Evolutionary conservation across 64 coral and sea anemone species (phyloP), one percentile per base, ranked within the genome.

Genomic region (Stylophora pistillata): DNA sequence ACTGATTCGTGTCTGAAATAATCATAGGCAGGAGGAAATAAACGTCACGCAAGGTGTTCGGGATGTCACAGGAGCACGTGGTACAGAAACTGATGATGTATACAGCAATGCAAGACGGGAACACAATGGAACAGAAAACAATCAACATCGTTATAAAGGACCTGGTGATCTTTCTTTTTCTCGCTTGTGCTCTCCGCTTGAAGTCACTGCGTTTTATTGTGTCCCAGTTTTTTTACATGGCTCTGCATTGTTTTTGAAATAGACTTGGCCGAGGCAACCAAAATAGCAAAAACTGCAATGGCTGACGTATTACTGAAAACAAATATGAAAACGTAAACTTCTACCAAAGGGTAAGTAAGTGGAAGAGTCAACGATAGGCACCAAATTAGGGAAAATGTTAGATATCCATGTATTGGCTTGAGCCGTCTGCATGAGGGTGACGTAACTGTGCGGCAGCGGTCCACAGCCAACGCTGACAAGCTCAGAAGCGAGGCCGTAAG

Each of bases 81-180:
- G 33, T 32, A 6, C 91, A 93, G 53, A 93, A 89, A 79, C 81
- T 81, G 21, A 85, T 85, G 26, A 89, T 58, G 66, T 93, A 89
- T 25, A 57, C 54, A 71, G 85, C 53, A 54, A 75, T 85, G 86
- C 91, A 93, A 37, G 91, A 93, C 41, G 91, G 91, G 58, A 93
- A 62, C 17, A 71, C 71, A 13, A 47, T 74, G 27, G 28, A 56
- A 21, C 70, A 58, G 47, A 93, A 93, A 29, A 89, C 69, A 1
- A 82, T 29, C 33, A 89, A 80, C 10, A 93, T 93, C 23, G 66
- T 84, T 0, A 88, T 53, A 26, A 93, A 93, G 15, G 86, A 70
- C 21, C 41, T 93, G 25, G 91, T 93, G 28, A 85, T 58, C 31
- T 89, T 81, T 25, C 66, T 88, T 15, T 93, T 78, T 26, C 58